A percentile compares a stretch with the other conserved stretches of the same genome.
Evolutionary conservation across 1,140 invertebrate genomes (phyloP).

Genomic region (Aradophagus sp.): DNA sequence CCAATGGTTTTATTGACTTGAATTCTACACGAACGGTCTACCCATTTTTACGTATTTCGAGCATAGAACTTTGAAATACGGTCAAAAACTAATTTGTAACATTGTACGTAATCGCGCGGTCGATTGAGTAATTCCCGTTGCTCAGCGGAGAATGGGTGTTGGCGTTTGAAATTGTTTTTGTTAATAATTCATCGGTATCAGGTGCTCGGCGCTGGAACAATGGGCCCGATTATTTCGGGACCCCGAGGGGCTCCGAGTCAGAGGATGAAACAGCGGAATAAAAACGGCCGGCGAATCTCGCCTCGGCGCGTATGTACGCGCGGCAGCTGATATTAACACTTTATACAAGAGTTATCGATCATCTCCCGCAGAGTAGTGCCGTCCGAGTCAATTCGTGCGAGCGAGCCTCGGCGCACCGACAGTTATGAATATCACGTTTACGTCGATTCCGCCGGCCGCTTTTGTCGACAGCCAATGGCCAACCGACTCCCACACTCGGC

Average conservation of each 20-base stretch:
- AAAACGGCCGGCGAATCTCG: conserved; percentile 28
- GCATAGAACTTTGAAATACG: no score
- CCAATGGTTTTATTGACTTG: no score
- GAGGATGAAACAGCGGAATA: background rate
- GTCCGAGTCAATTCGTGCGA: conserved; percentile 46
- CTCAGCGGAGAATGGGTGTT: no score
- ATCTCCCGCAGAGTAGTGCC: conserved; percentile 44
- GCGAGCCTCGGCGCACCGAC: conserved; percentile 29
- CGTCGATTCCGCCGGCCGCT: no score
- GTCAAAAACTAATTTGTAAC: no score
- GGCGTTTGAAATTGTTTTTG: conserved; percentile 19
- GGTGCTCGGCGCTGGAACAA: no score
- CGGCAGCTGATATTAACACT: conserved; percentile 52
- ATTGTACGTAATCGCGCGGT: no score
- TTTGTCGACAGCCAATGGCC: conserved; percentile 24
- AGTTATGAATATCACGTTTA: conserved; percentile 38
- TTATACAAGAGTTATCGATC: conserved; percentile 50
- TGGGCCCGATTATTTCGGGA: conserved; percentile 6
- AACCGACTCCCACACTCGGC: conserved; percentile 1
- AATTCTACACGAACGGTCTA: no score
- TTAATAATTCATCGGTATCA: no score
- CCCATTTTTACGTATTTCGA: no score
- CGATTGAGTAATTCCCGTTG: no score
- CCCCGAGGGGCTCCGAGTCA: no score
- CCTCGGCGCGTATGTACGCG: conserved; percentile 32